These are phyloP conservation scores for Amblyraja radiata DNA, from an alignment of 2,797 vertebrate species.

Conservation along the genomic window DNA sequence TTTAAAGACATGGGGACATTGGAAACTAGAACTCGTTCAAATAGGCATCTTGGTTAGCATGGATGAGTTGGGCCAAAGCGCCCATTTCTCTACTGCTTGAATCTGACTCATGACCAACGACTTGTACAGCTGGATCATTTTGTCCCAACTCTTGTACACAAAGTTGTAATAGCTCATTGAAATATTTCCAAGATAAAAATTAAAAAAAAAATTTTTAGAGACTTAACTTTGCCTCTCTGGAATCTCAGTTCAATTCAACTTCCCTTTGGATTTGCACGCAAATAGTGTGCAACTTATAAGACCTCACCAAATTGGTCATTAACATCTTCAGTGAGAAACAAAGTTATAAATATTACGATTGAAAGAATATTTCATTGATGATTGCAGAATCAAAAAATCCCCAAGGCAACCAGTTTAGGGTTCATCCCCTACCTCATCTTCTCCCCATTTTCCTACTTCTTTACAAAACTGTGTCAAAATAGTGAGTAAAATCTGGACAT, in stretches of 20 bases:
- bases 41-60: too few relatives aligned
- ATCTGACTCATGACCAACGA: too few relatives aligned
- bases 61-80: too few relatives aligned
- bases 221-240: background rate
- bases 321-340: background rate
- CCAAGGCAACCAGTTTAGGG: background rate
- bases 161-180: too few relatives aligned
- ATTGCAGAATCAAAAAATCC: background rate
- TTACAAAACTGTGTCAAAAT: background rate
- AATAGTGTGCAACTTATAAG: background rate
- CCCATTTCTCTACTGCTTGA: too few relatives aligned
- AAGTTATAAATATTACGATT: background rate
- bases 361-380: background rate
- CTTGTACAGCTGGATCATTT: too few relatives aligned
- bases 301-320: background rate
- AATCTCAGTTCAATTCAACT: background rate
- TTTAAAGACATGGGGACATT: too few relatives aligned
- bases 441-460: background rate
- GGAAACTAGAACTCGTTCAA: too few relatives aligned
- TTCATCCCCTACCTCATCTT: background rate
- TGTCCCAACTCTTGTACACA: too few relatives aligned
- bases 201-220: background rate
- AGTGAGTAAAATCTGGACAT: background rate
- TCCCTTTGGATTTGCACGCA: background rate
- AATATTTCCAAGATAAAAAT: background rate